Base-by-base conservation (phyloP, 1,140 invertebrate genomes). In the Calycopis cecrops region DNA sequence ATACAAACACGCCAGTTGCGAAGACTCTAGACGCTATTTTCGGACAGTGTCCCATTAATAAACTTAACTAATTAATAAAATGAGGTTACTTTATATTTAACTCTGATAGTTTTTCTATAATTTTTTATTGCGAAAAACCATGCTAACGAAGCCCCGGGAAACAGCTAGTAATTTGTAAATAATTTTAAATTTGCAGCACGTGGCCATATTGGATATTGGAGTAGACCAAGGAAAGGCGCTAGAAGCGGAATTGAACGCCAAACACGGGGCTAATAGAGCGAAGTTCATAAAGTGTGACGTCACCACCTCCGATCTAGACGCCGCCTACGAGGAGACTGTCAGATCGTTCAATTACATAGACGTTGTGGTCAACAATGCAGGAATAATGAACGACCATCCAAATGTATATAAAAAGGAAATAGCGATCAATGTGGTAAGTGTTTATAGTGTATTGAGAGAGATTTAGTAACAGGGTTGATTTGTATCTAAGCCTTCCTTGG, bases 351-450 rank as follows among this genome's bases (percentile, higher is more conserved):
- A 91, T 1, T 88, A 90, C 4, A 76, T 93, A 2, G 90, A 93
- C 65, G 88, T 93, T 8, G 87, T 92, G 12, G 82, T 94, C 34
- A 93, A 93, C 69, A 92, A 92, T 69, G 92, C 91, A 21, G 92
- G 89, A 9, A 76, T 88, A 21, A 74, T 87, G 64, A 76, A 85
- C 49, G 84, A 87, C 33, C 53, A 54, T 12, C 61, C 52, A 9
- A 57, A 60, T 65, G 54, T 70, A 21, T 84, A 73, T 54, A 71
- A 68, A 60, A 85, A 79, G 51, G 64, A 65, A 57, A 76, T 83
- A 28, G 59, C 60, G 3, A 59, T 85, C 9, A 87, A 87, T 71
- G 65, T 86, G 57, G 85, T 87, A 64, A 73, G 79, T 65, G 7
- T 1, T 50, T 21, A 0, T 17, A 9, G 44, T 4, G 9, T 35